These are phyloP conservation scores for Eupsilia transversa DNA, from an alignment of 2,888 invertebrate genomes.

Conservation along the genomic window DNA sequence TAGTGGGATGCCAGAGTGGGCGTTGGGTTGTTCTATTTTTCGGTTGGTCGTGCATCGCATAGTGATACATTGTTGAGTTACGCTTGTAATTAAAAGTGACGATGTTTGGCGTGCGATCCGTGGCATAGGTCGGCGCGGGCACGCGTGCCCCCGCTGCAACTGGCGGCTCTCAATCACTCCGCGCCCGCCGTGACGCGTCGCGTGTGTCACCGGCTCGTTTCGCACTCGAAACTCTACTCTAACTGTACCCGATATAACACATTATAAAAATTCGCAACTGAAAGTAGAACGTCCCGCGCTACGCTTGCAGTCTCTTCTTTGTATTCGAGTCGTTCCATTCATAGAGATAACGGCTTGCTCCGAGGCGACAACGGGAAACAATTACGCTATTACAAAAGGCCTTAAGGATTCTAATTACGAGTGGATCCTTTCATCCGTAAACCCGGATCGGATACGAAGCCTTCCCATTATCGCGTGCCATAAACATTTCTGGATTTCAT, in stretches of 20 bases:
- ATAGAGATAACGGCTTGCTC: conserved; percentile 83
- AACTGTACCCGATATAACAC: conserved; percentile 72
- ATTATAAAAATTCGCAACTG: conserved; percentile 70
- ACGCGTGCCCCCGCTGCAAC: conserved; percentile 76
- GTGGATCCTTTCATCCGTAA: conserved; percentile 84
- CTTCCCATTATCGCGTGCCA: conserved; percentile 86
- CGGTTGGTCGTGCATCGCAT: conserved; percentile 67
- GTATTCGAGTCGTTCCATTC: conserved; percentile 83
- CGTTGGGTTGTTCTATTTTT: conserved; percentile 67
- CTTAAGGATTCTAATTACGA: conserved; percentile 88
- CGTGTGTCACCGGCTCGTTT: conserved; percentile 64
- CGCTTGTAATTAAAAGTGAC: conserved; percentile 84
- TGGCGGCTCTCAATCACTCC: conserved; percentile 85
- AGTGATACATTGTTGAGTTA: conserved; percentile 83
- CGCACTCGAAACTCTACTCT: conserved; percentile 73
- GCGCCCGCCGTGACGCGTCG: conserved; percentile 69
- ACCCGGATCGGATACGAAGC: conserved; percentile 86
- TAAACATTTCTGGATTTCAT: conserved; percentile 90
- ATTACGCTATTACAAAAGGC: conserved; percentile 87
- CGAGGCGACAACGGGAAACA: conserved; percentile 86
- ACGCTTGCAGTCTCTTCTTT: conserved; percentile 81
- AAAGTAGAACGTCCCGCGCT: conserved; percentile 75
- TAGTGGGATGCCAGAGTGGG: conserved; percentile 61
- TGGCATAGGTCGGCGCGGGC: conserved; percentile 81
- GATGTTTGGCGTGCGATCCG: conserved; percentile 83